These are phyloP conservation scores for Aselliscus stoliczkanus DNA, from an alignment of 2,797 vertebrate genomes.

Conservation along the genomic window DNA sequence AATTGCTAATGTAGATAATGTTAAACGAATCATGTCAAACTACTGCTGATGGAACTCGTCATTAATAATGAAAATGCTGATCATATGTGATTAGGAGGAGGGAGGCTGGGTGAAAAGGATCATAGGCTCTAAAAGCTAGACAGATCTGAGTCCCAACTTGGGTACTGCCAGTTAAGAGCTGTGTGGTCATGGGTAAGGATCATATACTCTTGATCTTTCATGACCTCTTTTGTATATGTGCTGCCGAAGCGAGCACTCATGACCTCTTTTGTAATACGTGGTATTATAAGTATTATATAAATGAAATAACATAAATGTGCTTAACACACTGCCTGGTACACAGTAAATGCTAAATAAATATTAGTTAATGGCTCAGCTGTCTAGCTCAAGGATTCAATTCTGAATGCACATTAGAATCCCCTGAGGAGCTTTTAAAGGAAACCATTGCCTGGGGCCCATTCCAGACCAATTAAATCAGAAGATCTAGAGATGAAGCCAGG, in stretches of 20 bases:
- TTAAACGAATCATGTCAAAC: slow-evolving; percentile 28
- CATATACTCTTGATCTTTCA: neutral
- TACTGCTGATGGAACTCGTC: neutral
- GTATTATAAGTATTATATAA: slow-evolving; percentile 27
- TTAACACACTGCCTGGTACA: slow-evolving; percentile 29
- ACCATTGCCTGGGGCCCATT: neutral
- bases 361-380: neutral
- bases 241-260: too few species aligned
- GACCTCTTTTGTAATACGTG: neutral
- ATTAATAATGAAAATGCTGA: slow-evolving; percentile 3
- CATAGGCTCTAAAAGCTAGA: neutral
- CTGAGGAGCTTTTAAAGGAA: slow-evolving; percentile 41
- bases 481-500: slow-evolving; percentile 7
- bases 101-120: slow-evolving; percentile 1
- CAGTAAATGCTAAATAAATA: slow-evolving; percentile 39
- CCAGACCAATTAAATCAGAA: slow-evolving; percentile 17
- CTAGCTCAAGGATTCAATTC: slow-evolving; percentile 22
- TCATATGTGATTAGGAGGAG: neutral
- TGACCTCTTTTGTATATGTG: neutral
- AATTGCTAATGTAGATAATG: neutral
- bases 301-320: neutral
- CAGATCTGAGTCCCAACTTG: neutral
- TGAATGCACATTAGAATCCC: neutral
- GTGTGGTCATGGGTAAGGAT: neutral
- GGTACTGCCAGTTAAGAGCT: neutral